phyloP scores from a whole-genome alignment of 2,113 vertebrate genomes.

The Vombatus ursinus region DNA sequence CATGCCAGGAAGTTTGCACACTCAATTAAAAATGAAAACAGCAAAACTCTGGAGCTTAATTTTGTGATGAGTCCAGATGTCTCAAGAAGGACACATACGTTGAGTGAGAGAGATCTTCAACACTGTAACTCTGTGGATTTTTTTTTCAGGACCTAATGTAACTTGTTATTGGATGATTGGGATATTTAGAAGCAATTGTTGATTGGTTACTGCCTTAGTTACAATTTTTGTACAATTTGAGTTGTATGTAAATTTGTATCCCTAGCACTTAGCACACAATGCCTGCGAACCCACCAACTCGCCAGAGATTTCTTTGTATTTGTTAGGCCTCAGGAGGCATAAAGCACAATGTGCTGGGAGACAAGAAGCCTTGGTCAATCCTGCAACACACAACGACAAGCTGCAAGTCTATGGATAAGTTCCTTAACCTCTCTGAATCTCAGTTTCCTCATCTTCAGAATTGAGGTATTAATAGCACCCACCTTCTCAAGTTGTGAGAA shows the following conservation, averaged over 20 bases:
- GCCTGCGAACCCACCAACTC: not conserved
- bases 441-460: not conserved
- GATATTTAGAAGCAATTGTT: not conserved
- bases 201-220: not conserved
- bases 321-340: not conserved
- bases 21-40: constrained; percentile 74
- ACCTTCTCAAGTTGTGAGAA: not conserved
- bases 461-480: not conserved
- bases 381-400: not conserved
- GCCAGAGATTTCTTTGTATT: not conserved
- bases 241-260: not conserved
- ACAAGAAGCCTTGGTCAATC: not conserved
- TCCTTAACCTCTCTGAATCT: not conserved
- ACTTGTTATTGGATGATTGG: not conserved
- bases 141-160: not conserved
- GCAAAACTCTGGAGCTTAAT: constrained; percentile 67
- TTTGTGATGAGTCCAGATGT: constrained; percentile 69
- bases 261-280: not conserved
- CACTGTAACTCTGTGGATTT: not conserved
- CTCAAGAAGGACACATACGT: constrained; percentile 14
- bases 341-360: not conserved
- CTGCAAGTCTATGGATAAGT: not conserved
- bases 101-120: constrained; percentile 47
- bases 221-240: not conserved
- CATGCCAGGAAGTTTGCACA: constrained; percentile 70